Evolutionary conservation across 2,113 vertebrate genomes (phyloP).

Genomic region (Atherinomorus stipes): DNA sequence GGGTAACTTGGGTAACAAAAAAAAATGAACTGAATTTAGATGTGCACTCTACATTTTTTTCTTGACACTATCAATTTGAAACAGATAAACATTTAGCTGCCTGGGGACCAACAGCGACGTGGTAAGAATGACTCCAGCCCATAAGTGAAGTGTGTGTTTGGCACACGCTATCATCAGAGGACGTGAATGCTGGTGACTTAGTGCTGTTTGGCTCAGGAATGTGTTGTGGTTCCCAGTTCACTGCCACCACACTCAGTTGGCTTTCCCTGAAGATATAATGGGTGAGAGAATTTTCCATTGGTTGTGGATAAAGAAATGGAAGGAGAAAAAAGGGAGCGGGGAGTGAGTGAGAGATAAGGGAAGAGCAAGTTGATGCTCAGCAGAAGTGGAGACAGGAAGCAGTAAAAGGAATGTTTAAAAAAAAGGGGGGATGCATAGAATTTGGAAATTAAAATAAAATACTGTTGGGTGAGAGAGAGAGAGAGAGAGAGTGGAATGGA

Average conservation of each 20-base stretch:
- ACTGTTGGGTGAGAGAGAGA: constrained; percentile 60
- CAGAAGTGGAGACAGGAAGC: constrained; percentile 60
- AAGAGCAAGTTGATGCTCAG: constrained; percentile 65
- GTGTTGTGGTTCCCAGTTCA: constrained; percentile 82
- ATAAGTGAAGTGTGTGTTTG: constrained; percentile 76
- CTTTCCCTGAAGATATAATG: constrained; percentile 82
- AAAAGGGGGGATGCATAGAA: constrained; percentile 33
- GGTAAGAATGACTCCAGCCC: constrained; percentile 63
- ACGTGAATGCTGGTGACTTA: constrained; percentile 76
- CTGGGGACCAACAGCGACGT: constrained; percentile 69
- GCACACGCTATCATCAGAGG: constrained; percentile 61
- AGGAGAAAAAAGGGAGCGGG: constrained; percentile 44
- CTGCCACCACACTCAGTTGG: constrained; percentile 85
- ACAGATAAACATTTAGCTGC: constrained; percentile 69
- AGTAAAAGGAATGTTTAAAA: constrained; percentile 59
- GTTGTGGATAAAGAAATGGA: constrained; percentile 76
- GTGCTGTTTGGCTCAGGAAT: constrained; percentile 79
- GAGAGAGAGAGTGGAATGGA: constrained; percentile 65
- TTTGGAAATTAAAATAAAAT: constrained; percentile 71
- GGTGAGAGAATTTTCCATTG: constrained; percentile 85
- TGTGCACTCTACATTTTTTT: constrained; percentile 45
- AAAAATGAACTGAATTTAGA: constrained; percentile 50
- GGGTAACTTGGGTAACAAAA: constrained; percentile 54
- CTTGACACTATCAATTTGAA: constrained; percentile 71
- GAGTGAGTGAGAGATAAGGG: constrained; percentile 73